Conservation (phyloP, 2,888 invertebrate genomes). For the Xestia xanthographa region DNA sequence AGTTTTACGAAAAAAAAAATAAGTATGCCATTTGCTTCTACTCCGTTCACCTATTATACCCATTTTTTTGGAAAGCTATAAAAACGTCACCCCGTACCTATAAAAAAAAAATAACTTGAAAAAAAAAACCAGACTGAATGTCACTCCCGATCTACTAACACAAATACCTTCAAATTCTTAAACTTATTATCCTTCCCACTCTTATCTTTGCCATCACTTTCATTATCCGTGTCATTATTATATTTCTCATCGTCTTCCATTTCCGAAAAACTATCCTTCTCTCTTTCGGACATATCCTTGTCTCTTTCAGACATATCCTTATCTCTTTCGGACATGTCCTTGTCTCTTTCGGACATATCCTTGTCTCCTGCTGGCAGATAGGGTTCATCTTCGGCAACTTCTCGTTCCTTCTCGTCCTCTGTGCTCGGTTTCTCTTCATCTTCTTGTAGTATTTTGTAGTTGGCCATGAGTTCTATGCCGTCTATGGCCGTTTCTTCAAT, state of each 20-base stretch:
- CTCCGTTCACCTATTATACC: too few species aligned
- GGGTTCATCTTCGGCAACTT: slow-evolving; percentile 80
- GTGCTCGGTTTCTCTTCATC: slow-evolving; percentile 85
- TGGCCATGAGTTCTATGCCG: slow-evolving; percentile 88
- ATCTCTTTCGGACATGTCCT: slow-evolving; percentile 71
- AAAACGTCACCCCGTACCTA: too few species aligned
- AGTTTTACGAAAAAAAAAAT: too few species aligned
- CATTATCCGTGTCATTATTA: slow-evolving; percentile 87
- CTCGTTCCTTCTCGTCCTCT: slow-evolving; percentile 86
- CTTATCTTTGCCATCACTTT: slow-evolving; percentile 84
- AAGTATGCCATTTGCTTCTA: too few species aligned
- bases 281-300: slow-evolving; percentile 78
- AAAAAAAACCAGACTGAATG: neutral
- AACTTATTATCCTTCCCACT: slow-evolving; percentile 81
- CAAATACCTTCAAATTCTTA: slow-evolving; percentile 82
- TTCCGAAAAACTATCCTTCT: slow-evolving; percentile 88
- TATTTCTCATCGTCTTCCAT: slow-evolving; percentile 89
- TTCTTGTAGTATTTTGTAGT: slow-evolving; percentile 81
- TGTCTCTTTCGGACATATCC: slow-evolving; percentile 71
- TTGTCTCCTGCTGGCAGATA: slow-evolving; percentile 65
- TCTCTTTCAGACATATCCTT: slow-evolving; percentile 71
- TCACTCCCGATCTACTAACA: neutral
- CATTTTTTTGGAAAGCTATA: too few species aligned
- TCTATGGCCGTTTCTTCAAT: slow-evolving; percentile 89
- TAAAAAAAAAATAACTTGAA: neutral